Percentiles rank a stretch among this genome's conserved stretches.
Conservation (phyloP, 2,888 invertebrate species). For the Euplagia quadripunctaria region DNA sequence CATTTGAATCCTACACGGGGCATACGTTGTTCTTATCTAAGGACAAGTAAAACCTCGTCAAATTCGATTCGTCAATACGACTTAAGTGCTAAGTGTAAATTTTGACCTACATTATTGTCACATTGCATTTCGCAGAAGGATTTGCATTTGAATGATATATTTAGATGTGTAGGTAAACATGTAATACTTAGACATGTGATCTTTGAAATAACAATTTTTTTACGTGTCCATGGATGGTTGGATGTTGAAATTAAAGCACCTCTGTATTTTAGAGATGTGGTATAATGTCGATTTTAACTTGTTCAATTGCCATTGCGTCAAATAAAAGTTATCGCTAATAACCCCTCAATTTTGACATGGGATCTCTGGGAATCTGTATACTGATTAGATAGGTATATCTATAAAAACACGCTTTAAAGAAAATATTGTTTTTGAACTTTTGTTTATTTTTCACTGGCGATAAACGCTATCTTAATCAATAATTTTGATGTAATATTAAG, state of each 20-base stretch:
- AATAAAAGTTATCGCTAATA: no score
- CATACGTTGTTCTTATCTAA: neutral
- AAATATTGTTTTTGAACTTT: no score
- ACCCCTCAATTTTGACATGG: no score
- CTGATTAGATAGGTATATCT: no score
- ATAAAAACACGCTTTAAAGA: no score
- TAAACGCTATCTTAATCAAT: no score
- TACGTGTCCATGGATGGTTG: neutral
- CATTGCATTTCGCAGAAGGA: neutral
- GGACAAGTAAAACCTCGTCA: neutral
- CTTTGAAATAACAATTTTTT: neutral
- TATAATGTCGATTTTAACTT: neutral
- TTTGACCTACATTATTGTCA: neutral
- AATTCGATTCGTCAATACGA: neutral
- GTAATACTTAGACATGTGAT: neutral
- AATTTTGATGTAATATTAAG: no score
- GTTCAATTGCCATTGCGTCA: no score
- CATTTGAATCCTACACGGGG: neutral
- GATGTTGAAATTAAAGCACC: neutral
- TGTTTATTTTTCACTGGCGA: no score
- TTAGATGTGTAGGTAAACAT: neutral
- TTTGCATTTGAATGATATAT: slow-evolving; percentile 2
- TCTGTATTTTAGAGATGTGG: neutral
- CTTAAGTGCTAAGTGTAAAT: neutral
- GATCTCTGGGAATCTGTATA: no score